Evolutionary conservation across 1,140 invertebrate species (phyloP), one percentile per base, ranked within the genome.

Genomic region (Ctenoplectra terminalis): DNA sequence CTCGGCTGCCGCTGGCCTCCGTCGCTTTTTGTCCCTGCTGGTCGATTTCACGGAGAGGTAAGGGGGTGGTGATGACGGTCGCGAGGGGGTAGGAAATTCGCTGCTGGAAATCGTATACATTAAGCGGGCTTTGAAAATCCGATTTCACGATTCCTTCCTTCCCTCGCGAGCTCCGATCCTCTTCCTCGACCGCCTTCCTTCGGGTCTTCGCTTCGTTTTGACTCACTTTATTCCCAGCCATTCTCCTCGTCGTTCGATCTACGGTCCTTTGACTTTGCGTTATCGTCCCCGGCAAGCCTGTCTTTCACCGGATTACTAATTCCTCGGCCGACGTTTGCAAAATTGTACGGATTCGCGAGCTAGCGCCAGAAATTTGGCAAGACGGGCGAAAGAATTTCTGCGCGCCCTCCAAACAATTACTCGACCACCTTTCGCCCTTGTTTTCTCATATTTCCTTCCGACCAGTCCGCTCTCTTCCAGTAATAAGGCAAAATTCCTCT

Each of bases 81-180:
- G 29, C 54, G 34, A 50, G 37, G 34, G 11, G 15, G 37, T 26
- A 40, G 69, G 69, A 82, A 82, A 78, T 87, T 89, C 75, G 72
- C 70, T 54, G 69, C 26, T 50, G 69, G 71, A 82, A 87, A 87
- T 87, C 83, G 83, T 90, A 86, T 82, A 84, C 78, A 86, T 81
- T 88, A 86, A 89, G 72, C 79, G 64, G 46, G 70, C 81, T 86
- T 84, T 74, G 82, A 67, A 91, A 90, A 91, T 90, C 81, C 81
- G 89, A 90, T 90, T 91, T 90, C 75, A 82, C 71, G 72, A 31
- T 50, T 67, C 73, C 67, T 70, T 29, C 29, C 26, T 46, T 52
- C 37, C 37, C 15, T 56, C 26, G n/a, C 69, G 37, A 64, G 63
- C 60, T n/a, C n/a, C n/a, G n/a, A 40, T 48, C 13, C 31, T 48